Percentiles rank a stretch among this genome's conserved stretches.
Conservation (phyloP, 2,113 vertebrate species). For the Epinephelus moara region DNA sequence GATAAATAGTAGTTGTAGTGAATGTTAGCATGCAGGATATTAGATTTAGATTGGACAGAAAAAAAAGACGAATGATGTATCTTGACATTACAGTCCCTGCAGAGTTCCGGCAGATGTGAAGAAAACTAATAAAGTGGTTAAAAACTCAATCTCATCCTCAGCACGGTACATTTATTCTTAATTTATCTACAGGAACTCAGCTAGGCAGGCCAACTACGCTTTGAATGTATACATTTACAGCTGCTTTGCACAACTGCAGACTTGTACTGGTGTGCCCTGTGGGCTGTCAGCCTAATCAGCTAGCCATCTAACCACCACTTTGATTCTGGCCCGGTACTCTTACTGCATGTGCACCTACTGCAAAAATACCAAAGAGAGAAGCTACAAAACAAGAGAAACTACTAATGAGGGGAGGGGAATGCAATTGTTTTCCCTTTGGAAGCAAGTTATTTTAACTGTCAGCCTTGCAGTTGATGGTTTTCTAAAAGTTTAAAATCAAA, state of each 20-base stretch:
- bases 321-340: background rate
- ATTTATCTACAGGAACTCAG: conserved; percentile 19
- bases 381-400: background rate
- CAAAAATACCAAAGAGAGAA: background rate
- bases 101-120: conserved; percentile 7
- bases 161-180: conserved; percentile 9
- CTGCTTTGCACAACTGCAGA: background rate
- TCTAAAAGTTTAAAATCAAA: background rate
- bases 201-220: background rate
- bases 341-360: background rate
- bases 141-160: conserved; percentile 17
- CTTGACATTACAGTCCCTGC: background rate
- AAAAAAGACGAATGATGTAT: conserved; percentile 15
- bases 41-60: background rate
- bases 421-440: background rate
- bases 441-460: conserved; percentile 3
- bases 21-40: background rate
- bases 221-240: background rate
- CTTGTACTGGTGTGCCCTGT: background rate
- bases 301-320: background rate
- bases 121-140: conserved; percentile 13
- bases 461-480: conserved; percentile 1
- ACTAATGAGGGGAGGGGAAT: too few species aligned
- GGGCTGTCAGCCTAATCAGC: background rate
- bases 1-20: background rate